Percentiles rank a stretch among this genome's conserved stretches.
Conservation (phyloP, 2,888 invertebrate genomes). For the Vanessa cardui region DNA sequence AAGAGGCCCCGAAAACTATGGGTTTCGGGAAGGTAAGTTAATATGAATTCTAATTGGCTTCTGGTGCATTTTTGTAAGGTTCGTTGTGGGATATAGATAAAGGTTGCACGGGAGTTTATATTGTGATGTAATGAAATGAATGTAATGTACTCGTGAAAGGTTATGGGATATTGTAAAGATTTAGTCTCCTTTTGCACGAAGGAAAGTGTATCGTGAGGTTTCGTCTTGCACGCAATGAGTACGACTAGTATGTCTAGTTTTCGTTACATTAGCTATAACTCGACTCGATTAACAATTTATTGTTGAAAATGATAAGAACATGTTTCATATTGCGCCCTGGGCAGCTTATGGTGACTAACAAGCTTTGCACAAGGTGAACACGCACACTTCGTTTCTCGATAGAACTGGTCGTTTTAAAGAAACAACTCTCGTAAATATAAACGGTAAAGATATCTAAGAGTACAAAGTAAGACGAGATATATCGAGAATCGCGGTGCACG, state of each 20-base stretch:
- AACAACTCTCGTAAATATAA: background rate
- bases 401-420: constrained; percentile 36
- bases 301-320: background rate
- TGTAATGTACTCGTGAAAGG: background rate
- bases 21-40: constrained; percentile 78
- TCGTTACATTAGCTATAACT: background rate
- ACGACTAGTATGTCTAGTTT: background rate
- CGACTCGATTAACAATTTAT: background rate
- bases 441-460: too few species aligned
- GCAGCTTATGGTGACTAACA: constrained; percentile 57
- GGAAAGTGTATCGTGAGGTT: background rate
- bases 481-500: constrained; percentile 30
- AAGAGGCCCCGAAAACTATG: constrained; percentile 78
- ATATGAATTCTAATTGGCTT: background rate
- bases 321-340: background rate
- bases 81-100: background rate
- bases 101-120: background rate
- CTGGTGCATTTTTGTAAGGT: background rate
- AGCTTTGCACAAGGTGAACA: constrained; percentile 49
- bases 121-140: background rate
- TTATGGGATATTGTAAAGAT: background rate
- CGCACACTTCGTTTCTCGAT: constrained; percentile 45
- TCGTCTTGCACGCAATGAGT: background rate
- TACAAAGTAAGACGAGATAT: background rate
- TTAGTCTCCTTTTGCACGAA: background rate